These are phyloP conservation scores for Liodrosophila aerea DNA, from an alignment of 2,888 invertebrate genomes.

Conservation along the genomic window DNA sequence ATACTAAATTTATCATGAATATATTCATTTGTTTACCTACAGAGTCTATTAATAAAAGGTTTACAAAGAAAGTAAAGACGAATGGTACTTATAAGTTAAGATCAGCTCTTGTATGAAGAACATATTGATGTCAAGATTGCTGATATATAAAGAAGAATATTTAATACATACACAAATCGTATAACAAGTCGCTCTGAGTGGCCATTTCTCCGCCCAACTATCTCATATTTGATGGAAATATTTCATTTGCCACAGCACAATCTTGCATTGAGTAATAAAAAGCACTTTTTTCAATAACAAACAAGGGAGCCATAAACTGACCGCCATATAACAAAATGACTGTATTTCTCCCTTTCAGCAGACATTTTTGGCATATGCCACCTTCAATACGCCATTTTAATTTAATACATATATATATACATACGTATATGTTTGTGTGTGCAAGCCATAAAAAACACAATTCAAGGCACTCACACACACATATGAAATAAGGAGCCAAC, in stretches of 20 bases:
- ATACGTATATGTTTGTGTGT: slow-evolving; percentile 11
- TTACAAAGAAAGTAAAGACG: no score
- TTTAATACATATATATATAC: slow-evolving; percentile 29
- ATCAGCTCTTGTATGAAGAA: no score
- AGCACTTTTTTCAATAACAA: slow-evolving; percentile 22
- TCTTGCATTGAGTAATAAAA: slow-evolving; percentile 8
- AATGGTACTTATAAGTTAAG: no score
- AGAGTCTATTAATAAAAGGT: slow-evolving; percentile 1
- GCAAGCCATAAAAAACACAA: slow-evolving; percentile 49
- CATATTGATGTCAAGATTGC: no score
- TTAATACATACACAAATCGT: no score
- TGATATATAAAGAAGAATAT: no score
- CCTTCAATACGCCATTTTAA: slow-evolving; percentile 49
- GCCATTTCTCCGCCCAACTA: no score
- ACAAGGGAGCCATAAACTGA: slow-evolving; percentile 37
- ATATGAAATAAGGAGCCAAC: slow-evolving; percentile 46
- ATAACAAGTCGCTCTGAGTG: no score
- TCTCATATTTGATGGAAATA: no score
- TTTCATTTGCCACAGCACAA: slow-evolving; percentile 2
- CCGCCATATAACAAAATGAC: slow-evolving; percentile 48
- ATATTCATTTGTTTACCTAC: neutral
- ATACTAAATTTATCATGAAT: slow-evolving; percentile 9
- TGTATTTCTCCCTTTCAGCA: slow-evolving; percentile 29
- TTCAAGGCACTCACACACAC: slow-evolving; percentile 21
- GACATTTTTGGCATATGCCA: slow-evolving; percentile 62